Evolutionary conservation across 2,113 vertebrate species (phyloP), one percentile per base, ranked within the genome.

Genomic region (Platichthys stellatus): DNA sequence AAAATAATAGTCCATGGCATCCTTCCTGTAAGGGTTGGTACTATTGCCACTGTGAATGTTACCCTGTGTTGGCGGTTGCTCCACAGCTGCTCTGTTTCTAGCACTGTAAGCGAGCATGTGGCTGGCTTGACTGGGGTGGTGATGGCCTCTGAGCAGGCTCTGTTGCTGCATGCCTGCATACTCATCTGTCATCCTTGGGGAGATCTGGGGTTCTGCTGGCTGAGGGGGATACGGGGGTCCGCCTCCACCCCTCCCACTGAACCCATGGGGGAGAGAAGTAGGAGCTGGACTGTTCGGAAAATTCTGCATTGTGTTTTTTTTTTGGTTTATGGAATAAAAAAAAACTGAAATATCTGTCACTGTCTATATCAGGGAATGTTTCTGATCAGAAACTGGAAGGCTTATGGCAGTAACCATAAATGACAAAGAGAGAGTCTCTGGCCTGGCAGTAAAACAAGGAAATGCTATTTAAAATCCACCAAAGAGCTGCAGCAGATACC

Each of bases 1-100:
- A 86, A 94, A 94, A 91, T 94, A 95, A 87, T 94, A 95, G 72
- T 95, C 94, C 92, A 94, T 91, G 59, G 87, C 85, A 2, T 94
- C 94, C 82, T 95, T 95, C 63, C 93, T 87, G 89, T 94, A 95
- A 28, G 89, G 88, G 88, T 89, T 94, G 77, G 73, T 92, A 62
- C 86, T 63, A 79, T 57, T 88, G 80, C 87, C 89, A 67, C 91
- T 85, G 84, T 93, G 93, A 83, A 92, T 72, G 73, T 77, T 90
- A 83, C 86, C 86, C 84, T 91, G 94, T 75, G 88, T 54, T 54
- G 85, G 84, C 2, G 86, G 69, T 7, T 89, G 71, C 72, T 95
- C 94, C 61, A 89, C 89, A 72, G 85, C 64, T 23, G 47, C 91
- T 89, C 94, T 85, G 87, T 58, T 87, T 68, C 93, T 84, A 5